Percentiles rank a stretch among this genome's conserved stretches.
Evolutionary conservation across 37 sponge, comb jelly and placozoan species (phyloP).

Genomic region (Amphimedon queenslandica): DNA sequence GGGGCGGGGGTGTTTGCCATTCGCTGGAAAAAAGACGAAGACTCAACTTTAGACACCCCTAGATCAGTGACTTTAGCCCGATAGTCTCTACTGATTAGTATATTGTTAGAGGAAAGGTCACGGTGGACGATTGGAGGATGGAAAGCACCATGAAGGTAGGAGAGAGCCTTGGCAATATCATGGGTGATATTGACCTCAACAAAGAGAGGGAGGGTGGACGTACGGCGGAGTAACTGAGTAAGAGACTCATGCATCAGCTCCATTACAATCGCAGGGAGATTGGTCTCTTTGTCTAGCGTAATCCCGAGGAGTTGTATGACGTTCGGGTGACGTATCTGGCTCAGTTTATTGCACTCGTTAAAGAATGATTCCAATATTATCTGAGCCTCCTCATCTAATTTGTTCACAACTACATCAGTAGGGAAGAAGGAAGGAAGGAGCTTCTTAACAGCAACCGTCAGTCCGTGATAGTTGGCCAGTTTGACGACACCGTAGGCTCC

Average conservation of each 20-base stretch:
- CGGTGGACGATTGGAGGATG: slow-evolving; percentile 43
- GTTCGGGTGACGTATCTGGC: slow-evolving; percentile 41
- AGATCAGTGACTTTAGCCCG: slow-evolving; percentile 52
- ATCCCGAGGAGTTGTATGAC: slow-evolving; percentile 41
- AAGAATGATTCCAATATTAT: slow-evolving; percentile 37
- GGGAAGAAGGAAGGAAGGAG: slow-evolving; percentile 39
- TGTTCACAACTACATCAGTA: slow-evolving; percentile 18
- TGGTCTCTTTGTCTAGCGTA: slow-evolving; percentile 15
- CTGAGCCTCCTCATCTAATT: slow-evolving; percentile 37
- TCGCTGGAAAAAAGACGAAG: slow-evolving; percentile 21
- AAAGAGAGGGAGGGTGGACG: slow-evolving; percentile 28
- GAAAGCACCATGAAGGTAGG: slow-evolving; percentile 34
- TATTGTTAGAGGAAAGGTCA: slow-evolving; percentile 52
- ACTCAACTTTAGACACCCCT: slow-evolving; percentile 45
- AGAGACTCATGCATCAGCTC: slow-evolving; percentile 43
- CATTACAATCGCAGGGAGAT: slow-evolving; percentile 52
- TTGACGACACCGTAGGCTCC: slow-evolving; percentile 54
- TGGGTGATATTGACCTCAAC: slow-evolving; percentile 43
- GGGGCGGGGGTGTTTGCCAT: slow-evolving; percentile 41
- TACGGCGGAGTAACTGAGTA: slow-evolving; percentile 22
- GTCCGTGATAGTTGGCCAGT: slow-evolving; percentile 28
- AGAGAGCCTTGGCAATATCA: slow-evolving; percentile 41
- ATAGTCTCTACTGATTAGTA: slow-evolving; percentile 20
- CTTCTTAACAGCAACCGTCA: slow-evolving; percentile 44
- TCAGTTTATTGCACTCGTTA: slow-evolving; percentile 42